Evolutionary conservation across 1,140 invertebrate species (phyloP).

Genomic region (Drosophila persimilis): DNA sequence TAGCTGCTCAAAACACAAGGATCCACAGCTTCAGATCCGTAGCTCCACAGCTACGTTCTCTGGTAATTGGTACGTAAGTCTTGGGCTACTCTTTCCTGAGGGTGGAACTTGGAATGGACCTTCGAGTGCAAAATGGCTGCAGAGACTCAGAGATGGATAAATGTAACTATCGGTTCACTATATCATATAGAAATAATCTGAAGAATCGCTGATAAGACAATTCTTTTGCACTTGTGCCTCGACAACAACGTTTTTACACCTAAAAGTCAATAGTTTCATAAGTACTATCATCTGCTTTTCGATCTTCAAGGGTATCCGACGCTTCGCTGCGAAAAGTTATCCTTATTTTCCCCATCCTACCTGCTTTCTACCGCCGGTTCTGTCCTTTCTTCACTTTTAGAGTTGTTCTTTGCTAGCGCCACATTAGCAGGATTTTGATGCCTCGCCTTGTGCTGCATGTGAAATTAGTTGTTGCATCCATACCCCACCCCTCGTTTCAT

Average conservation of each 20-base stretch:
- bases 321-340: too few species aligned
- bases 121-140: too few species aligned
- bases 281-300: not conserved
- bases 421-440: constrained; percentile 80
- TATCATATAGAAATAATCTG: too few species aligned
- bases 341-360: constrained; percentile 9
- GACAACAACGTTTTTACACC: too few species aligned
- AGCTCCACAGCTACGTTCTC: constrained; percentile 20
- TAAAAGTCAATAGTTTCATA: too few species aligned
- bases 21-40: not conserved
- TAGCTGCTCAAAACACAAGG: constrained; percentile 6
- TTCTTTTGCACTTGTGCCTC: too few species aligned
- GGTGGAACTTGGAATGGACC: too few species aligned
- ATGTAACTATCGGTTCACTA: too few species aligned
- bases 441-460: constrained; percentile 71
- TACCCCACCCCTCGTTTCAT: too few species aligned
- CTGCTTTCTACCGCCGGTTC: constrained; percentile 8
- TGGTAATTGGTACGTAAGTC: constrained; percentile 76
- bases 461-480: constrained; percentile 69
- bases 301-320: too few species aligned
- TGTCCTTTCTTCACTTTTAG: constrained; percentile 30
- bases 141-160: too few species aligned
- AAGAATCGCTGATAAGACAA: too few species aligned
- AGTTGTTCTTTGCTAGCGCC: constrained; percentile 71
- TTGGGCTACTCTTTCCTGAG: constrained; percentile 15